Evolutionary conservation across 2,888 invertebrate species (phyloP).

Genomic region (Leptogaster cylindrica): DNA sequence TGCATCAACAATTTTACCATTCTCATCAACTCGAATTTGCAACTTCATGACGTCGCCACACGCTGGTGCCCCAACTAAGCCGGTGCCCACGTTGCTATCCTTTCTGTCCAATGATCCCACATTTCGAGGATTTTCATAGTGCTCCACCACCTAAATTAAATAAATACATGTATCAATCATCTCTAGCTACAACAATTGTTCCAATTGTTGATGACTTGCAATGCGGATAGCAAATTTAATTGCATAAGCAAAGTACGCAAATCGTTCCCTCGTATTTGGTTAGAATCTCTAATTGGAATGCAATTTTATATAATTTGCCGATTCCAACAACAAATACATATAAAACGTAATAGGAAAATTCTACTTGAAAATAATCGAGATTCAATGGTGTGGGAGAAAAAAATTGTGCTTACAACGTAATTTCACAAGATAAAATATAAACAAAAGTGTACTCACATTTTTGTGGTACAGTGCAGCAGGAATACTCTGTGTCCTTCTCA

Average conservation of each 20-base stretch:
- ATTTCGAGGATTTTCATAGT: slow-evolving; percentile 99
- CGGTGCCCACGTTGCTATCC: slow-evolving; percentile 93
- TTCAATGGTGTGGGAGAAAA: neutral
- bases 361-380: neutral
- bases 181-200: neutral
- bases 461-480: slow-evolving; percentile 74
- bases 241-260: too few species aligned
- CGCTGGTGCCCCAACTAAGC: slow-evolving; percentile 97
- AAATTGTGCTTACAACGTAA: neutral
- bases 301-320: neutral
- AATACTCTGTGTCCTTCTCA: slow-evolving; percentile 61
- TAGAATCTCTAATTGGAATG: neutral
- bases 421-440: slow-evolving; percentile 18
- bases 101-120: slow-evolving; percentile 97
- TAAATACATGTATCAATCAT: neutral
- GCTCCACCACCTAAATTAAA: slow-evolving; percentile 86
- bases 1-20: slow-evolving; percentile 97
- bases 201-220: too few species aligned
- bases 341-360: neutral
- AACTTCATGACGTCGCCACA: slow-evolving; percentile 99
- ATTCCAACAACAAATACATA: neutral
- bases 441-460: slow-evolving; percentile 67
- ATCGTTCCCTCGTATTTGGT: too few species aligned
- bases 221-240: too few species aligned
- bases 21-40: slow-evolving; percentile 88